Evolutionary conservation across 2,113 vertebrate genomes (phyloP).

Genomic region (Leucopsar rothschildi): DNA sequence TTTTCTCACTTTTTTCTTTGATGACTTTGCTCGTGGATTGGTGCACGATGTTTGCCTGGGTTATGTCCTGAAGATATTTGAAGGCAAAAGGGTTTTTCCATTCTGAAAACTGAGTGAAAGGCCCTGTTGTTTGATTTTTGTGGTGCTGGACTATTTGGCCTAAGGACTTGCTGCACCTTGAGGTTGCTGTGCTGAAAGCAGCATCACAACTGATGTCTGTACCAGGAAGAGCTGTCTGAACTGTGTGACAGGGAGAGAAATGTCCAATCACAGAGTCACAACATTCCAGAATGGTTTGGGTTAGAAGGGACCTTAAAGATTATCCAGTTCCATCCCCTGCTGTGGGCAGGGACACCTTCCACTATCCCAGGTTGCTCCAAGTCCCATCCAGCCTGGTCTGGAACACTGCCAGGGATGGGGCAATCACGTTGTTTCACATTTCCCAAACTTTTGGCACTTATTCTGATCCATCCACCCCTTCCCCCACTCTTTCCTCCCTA

Average conservation of each 20-base stretch:
- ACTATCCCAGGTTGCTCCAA: background rate
- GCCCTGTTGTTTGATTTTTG: background rate
- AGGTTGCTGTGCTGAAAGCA: background rate
- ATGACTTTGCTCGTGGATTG: background rate
- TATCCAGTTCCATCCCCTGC: background rate
- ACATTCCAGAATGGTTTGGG: background rate
- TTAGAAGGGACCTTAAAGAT: background rate
- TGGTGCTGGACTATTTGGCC: background rate
- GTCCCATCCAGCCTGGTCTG: accelerated
- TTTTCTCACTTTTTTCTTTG: background rate
- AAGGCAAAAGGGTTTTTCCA: background rate
- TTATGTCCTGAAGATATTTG: background rate
- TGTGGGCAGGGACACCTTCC: background rate
- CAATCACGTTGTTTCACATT: background rate
- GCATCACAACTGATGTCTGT: background rate
- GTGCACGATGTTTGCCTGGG: background rate
- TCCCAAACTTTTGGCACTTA: background rate
- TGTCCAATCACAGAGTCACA: background rate
- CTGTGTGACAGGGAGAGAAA: background rate
- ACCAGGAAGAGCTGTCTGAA: background rate
- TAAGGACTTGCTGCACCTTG: background rate
- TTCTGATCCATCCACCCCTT: background rate
- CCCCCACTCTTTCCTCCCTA: background rate
- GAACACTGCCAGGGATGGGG: background rate
- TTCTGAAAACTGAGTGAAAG: background rate